Evolutionary conservation across 2,113 vertebrate genomes (phyloP).

Genomic region (Colistium nudipinnis): DNA sequence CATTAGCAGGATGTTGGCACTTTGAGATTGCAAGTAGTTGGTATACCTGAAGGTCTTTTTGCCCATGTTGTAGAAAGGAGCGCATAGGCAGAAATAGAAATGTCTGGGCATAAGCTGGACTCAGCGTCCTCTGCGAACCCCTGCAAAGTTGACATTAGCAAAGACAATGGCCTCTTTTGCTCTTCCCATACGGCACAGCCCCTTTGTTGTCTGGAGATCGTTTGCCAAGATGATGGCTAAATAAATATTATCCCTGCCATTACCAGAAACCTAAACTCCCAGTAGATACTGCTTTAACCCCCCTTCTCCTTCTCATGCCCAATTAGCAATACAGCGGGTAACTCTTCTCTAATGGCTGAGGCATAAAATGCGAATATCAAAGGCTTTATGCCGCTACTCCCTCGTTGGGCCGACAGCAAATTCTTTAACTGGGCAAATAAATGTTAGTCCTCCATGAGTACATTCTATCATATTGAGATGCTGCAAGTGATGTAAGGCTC

Average conservation of each 20-base stretch:
- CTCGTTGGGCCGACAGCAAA: conserved; percentile 15
- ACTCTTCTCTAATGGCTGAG: conserved; percentile 25
- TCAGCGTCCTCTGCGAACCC: conserved; percentile 7
- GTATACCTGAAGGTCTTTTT: too few relatives aligned
- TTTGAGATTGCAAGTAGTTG: too few relatives aligned
- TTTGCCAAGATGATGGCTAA: conserved; percentile 44
- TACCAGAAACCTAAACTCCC: conserved; percentile 56
- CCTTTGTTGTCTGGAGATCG: conserved; percentile 51
- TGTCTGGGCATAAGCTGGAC: not conserved
- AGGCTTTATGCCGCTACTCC: not conserved
- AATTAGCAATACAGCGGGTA: conserved; percentile 50
- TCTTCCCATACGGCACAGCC: not conserved
- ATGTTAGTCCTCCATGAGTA: conserved; percentile 1
- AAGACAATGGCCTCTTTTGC: conserved; percentile 31
- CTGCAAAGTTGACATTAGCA: conserved; percentile 14
- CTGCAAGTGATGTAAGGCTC: not conserved
- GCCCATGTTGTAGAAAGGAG: not conserved
- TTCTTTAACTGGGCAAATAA: conserved; percentile 32
- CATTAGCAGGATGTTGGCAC: too few relatives aligned
- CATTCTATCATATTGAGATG: conserved; percentile 4
- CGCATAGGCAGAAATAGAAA: not conserved
- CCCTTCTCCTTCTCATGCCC: conserved; percentile 33
- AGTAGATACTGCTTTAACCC: not conserved
- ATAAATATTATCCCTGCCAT: conserved; percentile 52
- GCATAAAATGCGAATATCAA: conserved; percentile 11